phyloP scores from a whole-genome alignment of 2,888 invertebrate species.

The Leptothorax acervorum region DNA sequence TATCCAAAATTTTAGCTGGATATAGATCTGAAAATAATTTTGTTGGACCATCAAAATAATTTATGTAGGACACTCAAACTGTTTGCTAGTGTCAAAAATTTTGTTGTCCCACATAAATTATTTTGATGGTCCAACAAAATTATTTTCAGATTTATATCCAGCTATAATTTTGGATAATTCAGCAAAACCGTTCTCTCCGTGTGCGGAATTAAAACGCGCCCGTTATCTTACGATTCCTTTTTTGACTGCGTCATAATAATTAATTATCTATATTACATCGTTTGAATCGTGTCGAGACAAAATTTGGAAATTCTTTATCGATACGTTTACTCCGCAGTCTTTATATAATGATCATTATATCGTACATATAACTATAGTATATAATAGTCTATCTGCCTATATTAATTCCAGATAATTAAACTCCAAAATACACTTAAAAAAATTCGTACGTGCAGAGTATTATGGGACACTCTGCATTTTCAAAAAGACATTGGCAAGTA shows the following conservation, averaged over 20 bases:
- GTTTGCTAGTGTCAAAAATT: too few relatives aligned
- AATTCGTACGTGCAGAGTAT: neutral
- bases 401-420: neutral
- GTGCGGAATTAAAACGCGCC: neutral
- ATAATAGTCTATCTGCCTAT: neutral
- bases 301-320: neutral
- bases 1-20: too few relatives aligned
- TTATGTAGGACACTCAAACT: too few relatives aligned
- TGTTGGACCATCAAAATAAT: too few relatives aligned
- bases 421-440: neutral
- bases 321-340: neutral
- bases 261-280: neutral
- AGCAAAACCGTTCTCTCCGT: too few relatives aligned
- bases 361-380: too few relatives aligned
- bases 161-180: too few relatives aligned
- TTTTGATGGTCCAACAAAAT: too few relatives aligned
- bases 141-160: too few relatives aligned
- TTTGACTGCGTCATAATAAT: neutral
- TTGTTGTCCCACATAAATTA: too few relatives aligned
- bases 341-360: neutral
- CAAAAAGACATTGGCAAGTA: constrained; percentile 1
- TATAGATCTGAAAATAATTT: too few relatives aligned
- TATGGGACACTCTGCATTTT: neutral
- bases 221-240: neutral
- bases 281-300: neutral